Base-by-base conservation (phyloP, 2,797 vertebrate species). In the Agapornis canus region DNA sequence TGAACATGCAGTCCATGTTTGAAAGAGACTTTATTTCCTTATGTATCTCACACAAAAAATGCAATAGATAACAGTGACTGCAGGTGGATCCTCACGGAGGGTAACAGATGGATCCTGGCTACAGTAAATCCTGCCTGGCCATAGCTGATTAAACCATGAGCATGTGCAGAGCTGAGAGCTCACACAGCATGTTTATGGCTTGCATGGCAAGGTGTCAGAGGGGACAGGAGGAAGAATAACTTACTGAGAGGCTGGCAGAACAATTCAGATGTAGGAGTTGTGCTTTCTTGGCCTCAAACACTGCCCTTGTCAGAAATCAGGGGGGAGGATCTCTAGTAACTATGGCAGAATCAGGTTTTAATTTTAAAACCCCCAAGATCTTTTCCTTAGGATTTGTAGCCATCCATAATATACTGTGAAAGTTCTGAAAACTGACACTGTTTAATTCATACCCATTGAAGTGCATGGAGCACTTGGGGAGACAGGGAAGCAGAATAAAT, bases 161-260 rank as follows among this genome's bases (percentile, higher is more conserved):
- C 0, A 1, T 11, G 2, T 7, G 11, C 7, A 1, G 43, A 45
- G 88, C 92, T 0, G 0, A 13, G 56, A 71, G 71, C 52, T 32
- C 19, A 8, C 66, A 2, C 32, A 8, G 35, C 14, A 0, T 13
- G 70, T 17, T 47, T 11, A 1, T 4, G 5, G 64, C 68, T 56
- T 5, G 4, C 60, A 42, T 35, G 10, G 51, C 5, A 5, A 47
- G 43, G 32, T 18, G 47, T 48, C 32, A 17, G 56, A 21, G 35
- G 48, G 65, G 45, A 31, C 11, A 4, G 35, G n/a, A 82, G 59
- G 52, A 60, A 43, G 27, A 13, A 31, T 15, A 31, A 25, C 35
- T 35, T 35, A 2, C 5, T 20, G 47, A 42, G 61, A 31, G 32
- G 45, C 5, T 22, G 48, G 47, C 64, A 85, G 52, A 66, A 31